Conservation (phyloP, 2,888 invertebrate species). For the Lithophane socia region DNA sequence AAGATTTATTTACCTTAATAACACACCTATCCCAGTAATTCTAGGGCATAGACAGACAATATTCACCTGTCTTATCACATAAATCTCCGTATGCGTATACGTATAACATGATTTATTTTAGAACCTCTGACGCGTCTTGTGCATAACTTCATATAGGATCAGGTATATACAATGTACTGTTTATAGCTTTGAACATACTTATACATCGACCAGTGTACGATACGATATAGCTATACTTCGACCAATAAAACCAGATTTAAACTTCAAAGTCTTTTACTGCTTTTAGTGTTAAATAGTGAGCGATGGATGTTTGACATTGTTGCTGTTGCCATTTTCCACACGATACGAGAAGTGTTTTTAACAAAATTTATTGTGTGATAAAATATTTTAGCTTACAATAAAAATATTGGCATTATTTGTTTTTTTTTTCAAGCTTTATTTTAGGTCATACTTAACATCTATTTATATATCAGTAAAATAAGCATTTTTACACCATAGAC, state of each 20-base stretch:
- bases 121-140: conserved; percentile 43
- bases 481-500: neutral
- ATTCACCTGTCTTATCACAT: conserved; percentile 28
- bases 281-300: neutral
- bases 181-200: conserved; percentile 19
- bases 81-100: conserved; percentile 20
- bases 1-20: no score
- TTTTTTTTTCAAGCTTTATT: neutral
- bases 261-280: conserved; percentile 22
- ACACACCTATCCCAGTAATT: neutral
- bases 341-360: neutral
- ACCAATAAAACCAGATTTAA: conserved; percentile 32
- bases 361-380: neutral
- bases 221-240: neutral
- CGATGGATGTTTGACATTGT: conserved; percentile 5
- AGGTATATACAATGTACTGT: conserved; percentile 22
- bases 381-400: neutral
- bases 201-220: conserved; percentile 20
- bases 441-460: neutral
- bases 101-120: conserved; percentile 49
- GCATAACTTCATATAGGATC: conserved; percentile 30
- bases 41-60: conserved; percentile 5
- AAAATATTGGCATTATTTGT: neutral
- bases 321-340: neutral
- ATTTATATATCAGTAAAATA: neutral